These are phyloP conservation scores for Conomelus anceps DNA, from an alignment of 2,888 invertebrate genomes.

Conservation along the genomic window DNA sequence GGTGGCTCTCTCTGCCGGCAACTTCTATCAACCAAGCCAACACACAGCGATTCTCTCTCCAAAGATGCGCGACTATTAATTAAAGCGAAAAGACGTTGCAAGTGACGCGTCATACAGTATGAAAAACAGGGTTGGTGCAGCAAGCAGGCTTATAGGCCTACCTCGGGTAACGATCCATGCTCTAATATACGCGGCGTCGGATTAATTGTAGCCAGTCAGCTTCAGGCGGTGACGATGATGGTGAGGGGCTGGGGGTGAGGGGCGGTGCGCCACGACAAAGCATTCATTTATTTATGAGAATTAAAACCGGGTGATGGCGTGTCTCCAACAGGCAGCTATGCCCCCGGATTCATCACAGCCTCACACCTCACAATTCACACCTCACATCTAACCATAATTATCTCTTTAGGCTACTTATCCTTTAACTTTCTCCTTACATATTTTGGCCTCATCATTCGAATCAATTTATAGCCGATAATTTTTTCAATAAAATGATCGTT, in stretches of 20 bases:
- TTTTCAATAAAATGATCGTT: too few species aligned
- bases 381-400: background rate
- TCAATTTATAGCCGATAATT: too few species aligned
- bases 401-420: too few species aligned
- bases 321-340: background rate
- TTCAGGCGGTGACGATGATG: too few species aligned
- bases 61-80: background rate
- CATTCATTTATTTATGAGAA: background rate
- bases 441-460: too few species aligned
- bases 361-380: too few species aligned
- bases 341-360: background rate
- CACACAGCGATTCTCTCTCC: too few species aligned
- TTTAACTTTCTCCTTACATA: too few species aligned
- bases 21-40: too few species aligned
- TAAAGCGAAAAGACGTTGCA: background rate
- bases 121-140: background rate
- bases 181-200: background rate
- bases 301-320: background rate
- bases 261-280: background rate
- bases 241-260: too few species aligned
- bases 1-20: too few species aligned
- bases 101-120: background rate
- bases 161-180: background rate
- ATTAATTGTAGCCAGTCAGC: background rate
- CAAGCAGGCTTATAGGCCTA: background rate